These are phyloP conservation scores for Empidonax alnorum DNA, from an alignment of 2,113 vertebrate species.

Conservation along the genomic window DNA sequence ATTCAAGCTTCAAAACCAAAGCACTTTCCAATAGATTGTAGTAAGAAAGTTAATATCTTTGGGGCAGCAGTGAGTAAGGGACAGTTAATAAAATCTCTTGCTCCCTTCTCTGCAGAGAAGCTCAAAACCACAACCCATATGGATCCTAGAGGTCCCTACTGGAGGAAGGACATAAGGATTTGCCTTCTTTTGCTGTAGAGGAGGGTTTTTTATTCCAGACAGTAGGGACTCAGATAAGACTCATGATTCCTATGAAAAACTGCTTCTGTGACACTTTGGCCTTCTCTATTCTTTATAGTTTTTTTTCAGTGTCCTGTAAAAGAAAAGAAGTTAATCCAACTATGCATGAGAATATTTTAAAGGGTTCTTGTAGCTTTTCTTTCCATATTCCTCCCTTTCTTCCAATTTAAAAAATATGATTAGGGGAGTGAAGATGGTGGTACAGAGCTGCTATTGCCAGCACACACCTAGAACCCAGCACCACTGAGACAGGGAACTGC, in stretches of 20 bases:
- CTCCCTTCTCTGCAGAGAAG: neutral
- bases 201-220: neutral
- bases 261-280: neutral
- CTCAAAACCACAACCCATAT: neutral
- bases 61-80: neutral
- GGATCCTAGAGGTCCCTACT: neutral
- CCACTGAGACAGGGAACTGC: neutral
- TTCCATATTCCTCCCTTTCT: neutral
- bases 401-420: neutral
- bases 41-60: neutral
- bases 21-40: neutral
- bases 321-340: neutral
- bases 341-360: neutral
- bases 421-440: neutral
- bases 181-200: neutral
- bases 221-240: neutral
- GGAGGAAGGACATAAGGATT: neutral
- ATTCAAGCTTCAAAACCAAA: neutral
- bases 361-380: neutral
- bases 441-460: neutral
- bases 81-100: neutral
- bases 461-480: accelerated
- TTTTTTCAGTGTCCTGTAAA: neutral
- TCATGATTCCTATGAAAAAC: neutral
- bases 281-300: neutral